Percentiles rank a stretch among this genome's conserved stretches.
Conservation (phyloP, 2,113 vertebrate species). For the Rhinichthys klamathensis region DNA sequence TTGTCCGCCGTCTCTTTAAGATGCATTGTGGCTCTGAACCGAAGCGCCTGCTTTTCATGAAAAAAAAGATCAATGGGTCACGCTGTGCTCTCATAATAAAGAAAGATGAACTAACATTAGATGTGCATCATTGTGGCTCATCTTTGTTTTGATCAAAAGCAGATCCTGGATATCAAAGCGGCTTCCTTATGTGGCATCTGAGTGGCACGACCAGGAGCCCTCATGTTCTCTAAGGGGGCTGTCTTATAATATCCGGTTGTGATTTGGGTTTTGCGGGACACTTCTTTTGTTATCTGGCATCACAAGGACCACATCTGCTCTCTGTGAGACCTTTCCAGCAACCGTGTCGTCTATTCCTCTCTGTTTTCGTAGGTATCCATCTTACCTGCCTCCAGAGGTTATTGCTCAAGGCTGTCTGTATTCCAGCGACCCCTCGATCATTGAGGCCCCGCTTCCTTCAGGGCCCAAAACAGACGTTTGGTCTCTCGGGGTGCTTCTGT, state of each 20-base stretch:
- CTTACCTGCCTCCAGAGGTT: conserved; percentile 95
- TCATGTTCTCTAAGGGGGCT: conserved; percentile 44
- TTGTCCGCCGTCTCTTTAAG: conserved; percentile 9
- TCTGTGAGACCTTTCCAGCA: conserved; percentile 15
- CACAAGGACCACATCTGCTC: conserved; percentile 13
- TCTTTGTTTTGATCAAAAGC: conserved; percentile 62
- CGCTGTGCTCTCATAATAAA: conserved; percentile 46
- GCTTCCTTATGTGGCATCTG: conserved; percentile 58
- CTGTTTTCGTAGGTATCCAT: conserved; percentile 83
- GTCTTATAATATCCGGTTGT: conserved; percentile 48
- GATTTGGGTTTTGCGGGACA: conserved; percentile 30
- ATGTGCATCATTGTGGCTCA: conserved; percentile 56
- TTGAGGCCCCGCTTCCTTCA: conserved; percentile 83
- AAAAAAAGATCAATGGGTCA: conserved; percentile 66
- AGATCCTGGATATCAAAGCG: conserved; percentile 62
- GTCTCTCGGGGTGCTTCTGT: conserved; percentile 93
- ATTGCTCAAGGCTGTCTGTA: conserved; percentile 89
- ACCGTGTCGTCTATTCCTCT: conserved; percentile 28
- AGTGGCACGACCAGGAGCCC: conserved; percentile 42
- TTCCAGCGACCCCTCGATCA: conserved; percentile 78
- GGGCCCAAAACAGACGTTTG: conserved; percentile 95
- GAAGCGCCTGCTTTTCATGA: conserved; percentile 40
- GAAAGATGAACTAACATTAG: conserved; percentile 53
- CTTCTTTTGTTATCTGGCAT: conserved; percentile 22
- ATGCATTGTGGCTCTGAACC: conserved; percentile 33